These are phyloP conservation scores for Aeoliscus strigatus DNA, from an alignment of 2,797 vertebrate species.

Conservation along the genomic window DNA sequence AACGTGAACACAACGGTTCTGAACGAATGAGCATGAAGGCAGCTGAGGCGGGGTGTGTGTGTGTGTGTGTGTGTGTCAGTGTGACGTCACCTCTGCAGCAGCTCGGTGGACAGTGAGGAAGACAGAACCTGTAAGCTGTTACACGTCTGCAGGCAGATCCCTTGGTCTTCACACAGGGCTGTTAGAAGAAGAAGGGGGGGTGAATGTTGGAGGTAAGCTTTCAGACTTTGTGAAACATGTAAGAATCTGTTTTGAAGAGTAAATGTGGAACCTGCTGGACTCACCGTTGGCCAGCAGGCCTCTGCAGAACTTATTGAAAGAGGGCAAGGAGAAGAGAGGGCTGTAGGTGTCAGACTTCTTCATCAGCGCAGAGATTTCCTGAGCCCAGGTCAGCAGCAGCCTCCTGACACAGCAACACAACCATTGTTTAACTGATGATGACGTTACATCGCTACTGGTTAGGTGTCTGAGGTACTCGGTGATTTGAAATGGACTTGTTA, in stretches of 20 bases:
- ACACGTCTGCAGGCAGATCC: constrained; percentile 88
- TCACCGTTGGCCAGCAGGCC: constrained; percentile 91
- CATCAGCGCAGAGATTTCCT: constrained; percentile 92
- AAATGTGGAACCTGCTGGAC: neutral
- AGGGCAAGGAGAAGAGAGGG: constrained; percentile 90
- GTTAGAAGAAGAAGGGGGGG: constrained; percentile 1
- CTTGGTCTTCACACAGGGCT: constrained; percentile 91
- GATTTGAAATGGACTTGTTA: too few relatives aligned
- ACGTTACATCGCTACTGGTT: neutral
- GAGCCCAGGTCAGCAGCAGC: constrained; percentile 92
- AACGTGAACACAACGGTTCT: neutral
- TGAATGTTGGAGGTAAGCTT: neutral
- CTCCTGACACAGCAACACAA: constrained; percentile 70
- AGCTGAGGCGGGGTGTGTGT: neutral
- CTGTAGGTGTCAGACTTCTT: constrained; percentile 93
- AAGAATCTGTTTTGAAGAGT: neutral
- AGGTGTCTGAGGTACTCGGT: neutral
- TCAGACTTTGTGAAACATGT: neutral
- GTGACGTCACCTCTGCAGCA: constrained; percentile 84
- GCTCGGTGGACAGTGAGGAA: constrained; percentile 84
- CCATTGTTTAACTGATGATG: too few relatives aligned
- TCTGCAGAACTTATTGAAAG: constrained; percentile 94
- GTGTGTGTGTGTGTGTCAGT: neutral
- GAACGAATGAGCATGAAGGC: neutral
- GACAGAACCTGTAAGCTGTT: constrained; percentile 89